phyloP scores from a whole-genome alignment of 2,888 invertebrate genomes.

The Ectropis crepuscularia region DNA sequence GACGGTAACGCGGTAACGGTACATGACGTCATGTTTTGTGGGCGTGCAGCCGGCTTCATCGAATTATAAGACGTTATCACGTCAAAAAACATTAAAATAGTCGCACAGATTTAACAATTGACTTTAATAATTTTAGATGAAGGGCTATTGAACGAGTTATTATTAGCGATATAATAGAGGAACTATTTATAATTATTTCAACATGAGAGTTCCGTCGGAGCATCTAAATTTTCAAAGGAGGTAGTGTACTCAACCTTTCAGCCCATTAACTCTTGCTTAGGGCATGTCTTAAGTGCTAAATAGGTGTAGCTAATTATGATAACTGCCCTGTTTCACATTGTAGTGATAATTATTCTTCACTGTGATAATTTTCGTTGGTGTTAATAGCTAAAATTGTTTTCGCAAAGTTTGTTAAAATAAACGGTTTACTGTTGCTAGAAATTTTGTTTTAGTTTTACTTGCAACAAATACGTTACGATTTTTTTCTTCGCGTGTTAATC shows the following conservation, averaged over 20 bases:
- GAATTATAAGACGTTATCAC: too few species aligned
- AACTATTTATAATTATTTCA: constrained; percentile 42
- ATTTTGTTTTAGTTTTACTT: too few species aligned
- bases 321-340: constrained; percentile 33
- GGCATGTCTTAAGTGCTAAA: constrained; percentile 56
- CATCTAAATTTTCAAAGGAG: constrained; percentile 66
- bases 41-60: too few species aligned
- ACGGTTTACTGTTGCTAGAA: too few species aligned
- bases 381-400: constrained; percentile 13
- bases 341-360: constrained; percentile 26
- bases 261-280: constrained; percentile 63
- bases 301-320: constrained; percentile 41
- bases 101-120: too few species aligned
- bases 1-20: too few species aligned
- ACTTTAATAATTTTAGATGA: not conserved
- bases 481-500: too few species aligned
- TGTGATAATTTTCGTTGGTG: constrained; percentile 22
- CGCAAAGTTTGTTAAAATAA: not conserved
- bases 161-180: constrained; percentile 3
- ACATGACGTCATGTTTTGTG: too few species aligned
- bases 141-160: not conserved
- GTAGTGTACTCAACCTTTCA: constrained; percentile 62
- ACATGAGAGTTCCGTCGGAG: constrained; percentile 50
- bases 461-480: too few species aligned
- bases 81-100: too few species aligned